Percentiles rank a stretch among this genome's conserved stretches.
Conservation (phyloP, 2,113 vertebrate genomes). For the Pelmatolapia mariae region DNA sequence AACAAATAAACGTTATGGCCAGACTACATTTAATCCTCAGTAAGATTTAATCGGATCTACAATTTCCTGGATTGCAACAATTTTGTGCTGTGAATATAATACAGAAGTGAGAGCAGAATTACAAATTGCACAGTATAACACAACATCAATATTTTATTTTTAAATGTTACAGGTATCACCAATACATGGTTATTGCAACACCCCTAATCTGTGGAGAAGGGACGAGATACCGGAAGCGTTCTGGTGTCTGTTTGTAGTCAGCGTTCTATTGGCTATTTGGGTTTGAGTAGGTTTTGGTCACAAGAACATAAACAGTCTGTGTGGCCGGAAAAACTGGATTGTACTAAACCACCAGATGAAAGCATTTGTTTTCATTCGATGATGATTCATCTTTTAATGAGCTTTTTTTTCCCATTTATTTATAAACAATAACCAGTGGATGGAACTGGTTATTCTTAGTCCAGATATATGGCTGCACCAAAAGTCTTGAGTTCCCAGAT, state of each 20-base stretch:
- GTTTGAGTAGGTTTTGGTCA: neutral
- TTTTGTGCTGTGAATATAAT: neutral
- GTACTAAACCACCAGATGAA: neutral
- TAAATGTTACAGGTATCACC: neutral
- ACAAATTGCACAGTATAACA: neutral
- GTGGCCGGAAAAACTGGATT: neutral
- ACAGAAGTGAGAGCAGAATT: neutral
- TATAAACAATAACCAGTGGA: neutral
- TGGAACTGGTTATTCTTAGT: neutral
- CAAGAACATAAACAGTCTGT: neutral
- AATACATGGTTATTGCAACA: neutral
- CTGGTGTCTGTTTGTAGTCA: neutral
- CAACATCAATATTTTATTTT: neutral
- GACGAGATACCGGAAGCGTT: neutral
- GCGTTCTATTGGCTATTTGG: neutral
- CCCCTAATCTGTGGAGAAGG: neutral
- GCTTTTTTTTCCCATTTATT: neutral
- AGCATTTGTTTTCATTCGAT: neutral
- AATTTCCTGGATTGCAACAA: neutral
- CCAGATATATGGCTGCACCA: neutral
- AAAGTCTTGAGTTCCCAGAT: neutral
- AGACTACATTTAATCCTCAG: neutral
- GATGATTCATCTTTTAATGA: neutral
- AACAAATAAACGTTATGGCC: neutral
- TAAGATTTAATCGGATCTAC: neutral